Evolutionary conservation across 2,888 invertebrate genomes (phyloP), one percentile per base, ranked within the genome.

Genomic region (Tipula helvola): DNA sequence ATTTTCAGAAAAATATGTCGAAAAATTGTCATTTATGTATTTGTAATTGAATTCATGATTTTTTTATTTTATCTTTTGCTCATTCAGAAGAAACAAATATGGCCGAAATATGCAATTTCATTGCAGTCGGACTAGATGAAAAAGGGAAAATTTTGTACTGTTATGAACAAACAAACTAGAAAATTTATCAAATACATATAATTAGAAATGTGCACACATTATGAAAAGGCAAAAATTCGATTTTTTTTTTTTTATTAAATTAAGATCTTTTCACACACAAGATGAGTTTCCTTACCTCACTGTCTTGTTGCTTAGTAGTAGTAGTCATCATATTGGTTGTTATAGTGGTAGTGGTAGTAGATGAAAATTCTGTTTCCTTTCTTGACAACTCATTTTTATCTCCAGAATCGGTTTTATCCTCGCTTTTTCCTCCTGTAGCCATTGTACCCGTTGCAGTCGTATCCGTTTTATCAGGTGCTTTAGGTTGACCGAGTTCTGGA

Each of bases 401-500:
- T 86, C 86, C 86, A 52, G 86, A 86, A 36, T 86, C 86, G 42
- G 42, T 57, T 42, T 36, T 86, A 16, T 36, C 36, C 8, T 86
- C 86, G 10, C 52, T 2, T 57, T 86, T 86, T 28, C 18, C 71
- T 28, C 71, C 71, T n/a, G 28, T 28, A 28, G 71, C 28, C 28
- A 2, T 28, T 28, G 71, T 71, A 28, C 71, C 71, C 71, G 28
- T 71, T 71, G 71, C 28, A 71, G 28, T 71, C n/a, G 57, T 36
- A 36, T 86, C 86, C 16, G 13, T 39, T 94, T 95, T 95, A 92
- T 95, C 95, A 89, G 95, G 95, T 90, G 95, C 95, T 92, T 95
- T 95, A 88, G 95, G 94, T 93, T 95, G 94, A 92, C 94, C 95
- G 93, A 95, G 94, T 92, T 95, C 94, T 92, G 95, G 95, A 92